Base-by-base conservation (phyloP, 1,140 invertebrate genomes). In the Drosophila setifemur region DNA sequence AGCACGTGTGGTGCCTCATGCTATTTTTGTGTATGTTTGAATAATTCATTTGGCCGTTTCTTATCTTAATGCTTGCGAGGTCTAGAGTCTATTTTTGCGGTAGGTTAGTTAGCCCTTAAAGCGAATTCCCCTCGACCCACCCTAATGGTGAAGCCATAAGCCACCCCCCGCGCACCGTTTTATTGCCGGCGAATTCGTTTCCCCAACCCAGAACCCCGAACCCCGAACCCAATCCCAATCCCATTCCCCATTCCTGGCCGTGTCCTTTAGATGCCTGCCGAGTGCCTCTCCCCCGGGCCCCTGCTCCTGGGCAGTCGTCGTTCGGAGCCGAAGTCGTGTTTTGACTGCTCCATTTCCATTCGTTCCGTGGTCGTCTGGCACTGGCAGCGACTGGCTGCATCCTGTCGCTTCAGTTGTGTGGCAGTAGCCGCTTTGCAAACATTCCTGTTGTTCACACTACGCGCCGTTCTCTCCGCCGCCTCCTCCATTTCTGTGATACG, bases 381-480 rank as follows among this genome's bases (percentile, higher is more conserved):
- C 37, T 44, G 60, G 53, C 57, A 58, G 35, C 64, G 14, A 58
- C 33, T 50, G 14, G 50, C 33, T 50, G 78, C 78, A 83, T 83
- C 78, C 73, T 78, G 78, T 73, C 63, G 55, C 43, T 49, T 83
- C 79, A 83, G 78, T 83, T 85, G 79, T 79, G 78, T 78, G 79
- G 79, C 78, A 85, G 75, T 71, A 85, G 78, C 79, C 79, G 79
- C 74, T 83, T 83, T 85, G 79, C 79, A 79, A 78, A 83, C 78
- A 83, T 37, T 70, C 54, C 35, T 77, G 76, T 70, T 63, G 64
- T 71, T 71, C 73, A 79, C 77, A 71, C 42, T 49, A 57, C 78
- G 78, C 57, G 75, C 69, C 73, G 69, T 85, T 73, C 64, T 86
- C 28, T 28, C 50, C 47, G 58, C 60, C 70, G 64, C 44, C 58